Conservation (phyloP, 2,113 vertebrate genomes). For the Amphiprion percula region DNA sequence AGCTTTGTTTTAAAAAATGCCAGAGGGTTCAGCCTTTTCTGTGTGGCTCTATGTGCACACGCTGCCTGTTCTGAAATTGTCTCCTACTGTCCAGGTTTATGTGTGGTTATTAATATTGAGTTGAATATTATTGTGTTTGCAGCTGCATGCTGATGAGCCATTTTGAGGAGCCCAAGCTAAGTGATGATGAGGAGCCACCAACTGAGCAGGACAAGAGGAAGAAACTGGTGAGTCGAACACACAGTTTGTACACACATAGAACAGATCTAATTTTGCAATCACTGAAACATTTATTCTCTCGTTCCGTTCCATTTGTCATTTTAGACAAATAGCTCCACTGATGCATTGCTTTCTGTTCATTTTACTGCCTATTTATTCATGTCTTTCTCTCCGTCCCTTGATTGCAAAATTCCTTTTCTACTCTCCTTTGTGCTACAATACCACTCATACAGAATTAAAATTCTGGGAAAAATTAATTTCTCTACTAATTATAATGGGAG, state of each 20-base stretch:
- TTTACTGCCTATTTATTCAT: neutral
- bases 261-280: constrained; percentile 2
- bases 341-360: neutral
- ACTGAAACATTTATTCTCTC: neutral
- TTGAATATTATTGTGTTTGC: constrained; percentile 72
- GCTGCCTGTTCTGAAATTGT: constrained; percentile 50
- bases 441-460: constrained; percentile 1
- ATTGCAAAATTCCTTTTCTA: neutral
- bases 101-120: constrained; percentile 70
- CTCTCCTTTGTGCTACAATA: neutral
- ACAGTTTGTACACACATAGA: neutral
- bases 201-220: constrained; percentile 99
- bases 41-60: constrained; percentile 22
- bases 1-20: constrained; percentile 12
- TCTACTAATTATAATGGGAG: constrained; percentile 14
- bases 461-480: neutral
- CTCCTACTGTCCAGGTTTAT: constrained; percentile 53
- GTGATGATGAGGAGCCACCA: constrained; percentile 94
- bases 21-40: constrained; percentile 48
- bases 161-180: constrained; percentile 91
- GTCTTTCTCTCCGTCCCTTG: neutral
- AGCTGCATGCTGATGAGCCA: constrained; percentile 97
- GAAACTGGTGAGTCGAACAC: constrained; percentile 87
- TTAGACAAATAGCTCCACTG: neutral
- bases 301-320: neutral